These are phyloP conservation scores for Caenorhabditis auriculariae DNA, from an alignment of 2,888 invertebrate species.

Conservation along the genomic window DNA sequence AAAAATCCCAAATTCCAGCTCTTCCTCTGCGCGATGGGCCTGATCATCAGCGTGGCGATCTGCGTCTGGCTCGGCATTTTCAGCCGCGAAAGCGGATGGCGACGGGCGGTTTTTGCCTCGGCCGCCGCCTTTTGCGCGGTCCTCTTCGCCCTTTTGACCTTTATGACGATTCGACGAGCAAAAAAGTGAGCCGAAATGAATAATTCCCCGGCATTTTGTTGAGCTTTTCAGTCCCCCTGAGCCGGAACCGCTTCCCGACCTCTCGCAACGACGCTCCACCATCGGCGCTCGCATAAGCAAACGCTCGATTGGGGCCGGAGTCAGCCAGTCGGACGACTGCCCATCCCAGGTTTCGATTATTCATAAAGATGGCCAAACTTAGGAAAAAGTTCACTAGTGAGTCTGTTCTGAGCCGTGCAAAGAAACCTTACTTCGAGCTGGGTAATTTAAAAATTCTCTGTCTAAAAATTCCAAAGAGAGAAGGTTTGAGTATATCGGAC, in stretches of 20 bases:
- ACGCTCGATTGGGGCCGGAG: slow-evolving; percentile 27
- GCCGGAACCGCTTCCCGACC: slow-evolving; percentile 45
- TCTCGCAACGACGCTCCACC: slow-evolving; percentile 41
- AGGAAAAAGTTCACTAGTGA: neutral
- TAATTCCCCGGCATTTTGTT: neutral
- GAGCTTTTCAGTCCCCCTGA: slow-evolving; percentile 36
- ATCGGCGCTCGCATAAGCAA: slow-evolving; percentile 39
- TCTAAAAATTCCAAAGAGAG: no score
- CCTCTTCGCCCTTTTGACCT: slow-evolving; percentile 48
- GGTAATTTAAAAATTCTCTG: no score
- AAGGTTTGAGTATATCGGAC: no score
- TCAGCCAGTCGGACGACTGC: slow-evolving; percentile 19
- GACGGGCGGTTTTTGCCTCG: slow-evolving; percentile 42
- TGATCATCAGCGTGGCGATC: slow-evolving; percentile 45
- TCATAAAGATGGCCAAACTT: neutral
- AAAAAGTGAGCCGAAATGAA: slow-evolving; percentile 31
- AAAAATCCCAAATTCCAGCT: no score
- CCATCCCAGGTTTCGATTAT: slow-evolving; percentile 18
- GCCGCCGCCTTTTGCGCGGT: slow-evolving; percentile 50
- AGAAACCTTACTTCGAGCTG: no score
- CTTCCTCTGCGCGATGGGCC: slow-evolving; percentile 50
- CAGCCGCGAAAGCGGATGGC: slow-evolving; percentile 35
- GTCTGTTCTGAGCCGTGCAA: no score
- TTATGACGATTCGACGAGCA: slow-evolving; percentile 38
- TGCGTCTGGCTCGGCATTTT: slow-evolving; percentile 48